A percentile compares a stretch with the other conserved stretches of the same genome.
phyloP scores from a whole-genome alignment of 2,888 invertebrate species.

The Agrochola macilenta region DNA sequence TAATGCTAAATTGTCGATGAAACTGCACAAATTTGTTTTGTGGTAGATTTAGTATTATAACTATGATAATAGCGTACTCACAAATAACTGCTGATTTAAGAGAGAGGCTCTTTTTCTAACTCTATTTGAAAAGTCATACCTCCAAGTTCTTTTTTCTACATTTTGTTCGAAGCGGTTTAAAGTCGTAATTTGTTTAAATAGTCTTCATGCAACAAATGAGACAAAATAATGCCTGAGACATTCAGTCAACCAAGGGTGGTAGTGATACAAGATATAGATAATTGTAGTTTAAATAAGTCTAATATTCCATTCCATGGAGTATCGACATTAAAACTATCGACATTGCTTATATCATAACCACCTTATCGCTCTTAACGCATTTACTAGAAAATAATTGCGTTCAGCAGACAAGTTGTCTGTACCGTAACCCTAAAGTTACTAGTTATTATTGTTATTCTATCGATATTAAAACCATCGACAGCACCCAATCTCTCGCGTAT shows the following conservation, averaged over 20 bases:
- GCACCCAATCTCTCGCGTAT: slow-evolving; percentile 72
- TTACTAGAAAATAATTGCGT: not conserved
- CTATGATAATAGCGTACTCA: not conserved
- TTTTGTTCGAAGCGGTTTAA: not conserved
- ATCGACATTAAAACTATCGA: not conserved
- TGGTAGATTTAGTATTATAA: not conserved
- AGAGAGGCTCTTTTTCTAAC: not conserved
- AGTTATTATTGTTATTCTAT: not conserved
- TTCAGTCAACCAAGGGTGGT: not conserved
- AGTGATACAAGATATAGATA: not conserved
- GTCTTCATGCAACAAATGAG: not conserved
- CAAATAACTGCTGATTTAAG: not conserved
- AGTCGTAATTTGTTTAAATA: no score
- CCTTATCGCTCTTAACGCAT: not conserved
- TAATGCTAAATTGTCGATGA: slow-evolving; percentile 42
- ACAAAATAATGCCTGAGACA: not conserved
- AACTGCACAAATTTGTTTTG: not conserved
- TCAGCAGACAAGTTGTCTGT: not conserved
- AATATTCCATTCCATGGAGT: not conserved
- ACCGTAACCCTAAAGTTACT: not conserved
- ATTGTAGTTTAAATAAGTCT: no score
- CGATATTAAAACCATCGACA: slow-evolving; percentile 55
- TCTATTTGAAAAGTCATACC: not conserved
- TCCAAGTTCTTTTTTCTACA: not conserved
- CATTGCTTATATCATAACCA: not conserved